Base-by-base conservation (phyloP, 2,888 invertebrate genomes). In the Amblyteles armatorius region DNA sequence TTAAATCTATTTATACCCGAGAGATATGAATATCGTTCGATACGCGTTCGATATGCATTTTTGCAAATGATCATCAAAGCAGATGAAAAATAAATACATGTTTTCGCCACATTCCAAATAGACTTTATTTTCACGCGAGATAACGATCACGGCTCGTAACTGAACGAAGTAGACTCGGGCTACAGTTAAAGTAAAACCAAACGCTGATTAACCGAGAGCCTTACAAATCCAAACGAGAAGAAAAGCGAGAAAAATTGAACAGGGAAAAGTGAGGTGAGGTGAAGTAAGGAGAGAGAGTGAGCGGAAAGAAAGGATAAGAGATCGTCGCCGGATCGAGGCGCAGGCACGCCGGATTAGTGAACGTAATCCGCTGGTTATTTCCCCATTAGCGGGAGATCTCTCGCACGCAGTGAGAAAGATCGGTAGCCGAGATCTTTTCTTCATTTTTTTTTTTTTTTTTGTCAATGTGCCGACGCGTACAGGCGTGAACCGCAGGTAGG, bases 301-400 rank as follows among this genome's bases (percentile, higher is more conserved):
- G 40, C 11, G 22, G 7, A 40, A 16, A 26, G 79, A 85, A 79
- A 76, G 72, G 72, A 67, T 72, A 89, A 87, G 86, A 88, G 89
- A 89, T 91, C 89, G 88, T 84, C 80, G 83, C 82, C 83, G 85
- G 83, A 88, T 86, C 88, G 77, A 77, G 71, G 83, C 85, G 79
- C 82, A 68, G 85, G 83, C 82, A 82, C 79, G 77, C 44, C 77
- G 88, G 91, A 91, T 92, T 91, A 91, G 89, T 88, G 88, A 84
- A 88, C 87, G 87, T 92, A 92, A 93, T 92, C 92, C 92, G 88
- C 87, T 90, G 91, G 90, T 93, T 93, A 92, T 92, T 92, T 91
- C 84, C 90, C 93, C 93, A 93, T 93, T 93, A 93, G 91, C 88
- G 86, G 65, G 69, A 63, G 76, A 76, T 76, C 67, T 33, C 22